A percentile compares a stretch with the other conserved stretches of the same genome.
phyloP scores from a whole-genome alignment of 2,888 invertebrate species.

The Achlya flavicornis region DNA sequence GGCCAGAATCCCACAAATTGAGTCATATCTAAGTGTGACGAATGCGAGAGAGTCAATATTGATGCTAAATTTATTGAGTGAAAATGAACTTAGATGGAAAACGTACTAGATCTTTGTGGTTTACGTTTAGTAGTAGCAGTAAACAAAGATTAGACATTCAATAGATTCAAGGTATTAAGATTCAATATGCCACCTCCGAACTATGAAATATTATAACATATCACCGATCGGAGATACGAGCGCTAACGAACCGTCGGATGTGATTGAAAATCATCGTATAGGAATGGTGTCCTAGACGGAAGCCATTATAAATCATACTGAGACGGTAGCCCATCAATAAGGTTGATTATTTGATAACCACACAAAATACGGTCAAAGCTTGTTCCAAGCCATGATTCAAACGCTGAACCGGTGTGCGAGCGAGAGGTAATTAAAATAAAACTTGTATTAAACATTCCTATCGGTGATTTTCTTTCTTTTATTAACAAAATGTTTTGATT shows the following conservation, averaged over 20 bases:
- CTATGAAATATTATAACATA: constrained; percentile 25
- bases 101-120: neutral
- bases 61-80: neutral
- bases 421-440: constrained; percentile 65
- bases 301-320: constrained; percentile 79
- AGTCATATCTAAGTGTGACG: neutral
- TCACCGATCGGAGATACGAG: constrained; percentile 64
- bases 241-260: constrained; percentile 82
- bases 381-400: constrained; percentile 41
- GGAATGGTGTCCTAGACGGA: constrained; percentile 81
- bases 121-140: neutral
- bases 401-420: constrained; percentile 31
- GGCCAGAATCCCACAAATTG: neutral
- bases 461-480: constrained; percentile 33
- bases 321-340: constrained; percentile 80
- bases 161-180: neutral
- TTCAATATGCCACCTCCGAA: constrained; percentile 52
- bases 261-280: constrained; percentile 82
- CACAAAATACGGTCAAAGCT: constrained; percentile 63
- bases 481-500: constrained; percentile 64
- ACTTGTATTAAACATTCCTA: constrained; percentile 63
- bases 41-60: neutral
- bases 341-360: constrained; percentile 81
- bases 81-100: neutral
- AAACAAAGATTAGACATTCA: neutral